These are phyloP conservation scores for Pteronotus mesoamericanus DNA, from an alignment of 2,797 vertebrate species.

Conservation along the genomic window DNA sequence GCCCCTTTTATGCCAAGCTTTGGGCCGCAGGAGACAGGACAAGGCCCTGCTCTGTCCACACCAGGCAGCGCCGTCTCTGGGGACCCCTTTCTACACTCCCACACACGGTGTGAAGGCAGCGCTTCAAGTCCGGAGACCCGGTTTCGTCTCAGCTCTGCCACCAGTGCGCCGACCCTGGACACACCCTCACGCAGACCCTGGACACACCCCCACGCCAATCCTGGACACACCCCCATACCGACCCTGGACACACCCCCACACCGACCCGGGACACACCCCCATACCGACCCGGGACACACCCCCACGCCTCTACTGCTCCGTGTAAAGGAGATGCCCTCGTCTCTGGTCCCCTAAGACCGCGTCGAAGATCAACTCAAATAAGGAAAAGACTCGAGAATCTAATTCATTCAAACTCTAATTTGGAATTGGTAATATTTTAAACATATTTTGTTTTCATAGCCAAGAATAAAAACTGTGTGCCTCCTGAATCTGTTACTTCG, in stretches of 20 bases:
- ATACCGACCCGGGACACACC: accelerated
- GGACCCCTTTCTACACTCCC: background rate
- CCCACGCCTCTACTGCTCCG: accelerated
- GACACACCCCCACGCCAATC: accelerated
- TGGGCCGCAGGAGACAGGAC: background rate
- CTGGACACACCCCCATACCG: no score
- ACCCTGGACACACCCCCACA: accelerated
- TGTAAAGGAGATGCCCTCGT: no score
- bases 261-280: accelerated
- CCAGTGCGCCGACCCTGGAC: accelerated
- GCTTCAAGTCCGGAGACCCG: background rate
- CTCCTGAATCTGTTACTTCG: background rate
- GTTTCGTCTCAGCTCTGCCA: background rate
- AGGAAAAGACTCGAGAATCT: background rate
- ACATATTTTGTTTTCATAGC: background rate
- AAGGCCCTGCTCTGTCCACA: no score
- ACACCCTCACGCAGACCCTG: no score
- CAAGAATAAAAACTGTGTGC: background rate
- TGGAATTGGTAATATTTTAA: background rate
- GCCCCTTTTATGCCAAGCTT: background rate
- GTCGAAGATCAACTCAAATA: background rate
- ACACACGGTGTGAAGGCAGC: background rate
- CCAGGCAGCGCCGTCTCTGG: accelerated
- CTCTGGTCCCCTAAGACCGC: background rate
- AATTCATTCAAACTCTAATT: background rate